These are phyloP conservation scores for Psittacula derbiana DNA, from an alignment of 2,797 vertebrate species.

Conservation along the genomic window DNA sequence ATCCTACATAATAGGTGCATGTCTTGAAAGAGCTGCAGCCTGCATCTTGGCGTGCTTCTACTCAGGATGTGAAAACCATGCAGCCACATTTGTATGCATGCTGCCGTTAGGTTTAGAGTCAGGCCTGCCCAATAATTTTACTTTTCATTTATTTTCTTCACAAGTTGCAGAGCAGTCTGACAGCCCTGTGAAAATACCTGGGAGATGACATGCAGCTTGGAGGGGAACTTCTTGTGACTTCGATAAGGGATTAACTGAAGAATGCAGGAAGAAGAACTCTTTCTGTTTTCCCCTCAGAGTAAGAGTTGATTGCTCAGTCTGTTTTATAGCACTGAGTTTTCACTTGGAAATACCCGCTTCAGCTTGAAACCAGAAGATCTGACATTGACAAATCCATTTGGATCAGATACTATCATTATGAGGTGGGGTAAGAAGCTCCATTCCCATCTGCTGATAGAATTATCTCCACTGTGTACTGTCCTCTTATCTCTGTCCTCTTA, in stretches of 20 bases:
- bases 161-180: background rate
- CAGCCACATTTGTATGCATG: background rate
- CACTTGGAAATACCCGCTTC: conserved; percentile 1
- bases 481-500: conserved; percentile 29
- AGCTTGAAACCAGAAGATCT: conserved; percentile 17
- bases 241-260: background rate
- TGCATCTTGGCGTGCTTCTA: background rate
- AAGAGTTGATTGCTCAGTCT: background rate
- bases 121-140: background rate
- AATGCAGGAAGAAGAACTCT: background rate
- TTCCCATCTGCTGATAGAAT: conserved; percentile 25
- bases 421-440: background rate
- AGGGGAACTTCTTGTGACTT: background rate
- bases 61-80: background rate
- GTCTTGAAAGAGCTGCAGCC: background rate
- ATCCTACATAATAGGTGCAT: background rate
- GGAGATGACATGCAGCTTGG: background rate
- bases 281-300: background rate
- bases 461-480: background rate
- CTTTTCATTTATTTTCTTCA: background rate
- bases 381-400: conserved; percentile 17
- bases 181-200: background rate
- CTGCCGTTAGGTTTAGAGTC: background rate
- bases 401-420: background rate
- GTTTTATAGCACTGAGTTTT: background rate